Evolutionary conservation across 2,888 invertebrate species (phyloP).

Genomic region (Polymixis lichenea): DNA sequence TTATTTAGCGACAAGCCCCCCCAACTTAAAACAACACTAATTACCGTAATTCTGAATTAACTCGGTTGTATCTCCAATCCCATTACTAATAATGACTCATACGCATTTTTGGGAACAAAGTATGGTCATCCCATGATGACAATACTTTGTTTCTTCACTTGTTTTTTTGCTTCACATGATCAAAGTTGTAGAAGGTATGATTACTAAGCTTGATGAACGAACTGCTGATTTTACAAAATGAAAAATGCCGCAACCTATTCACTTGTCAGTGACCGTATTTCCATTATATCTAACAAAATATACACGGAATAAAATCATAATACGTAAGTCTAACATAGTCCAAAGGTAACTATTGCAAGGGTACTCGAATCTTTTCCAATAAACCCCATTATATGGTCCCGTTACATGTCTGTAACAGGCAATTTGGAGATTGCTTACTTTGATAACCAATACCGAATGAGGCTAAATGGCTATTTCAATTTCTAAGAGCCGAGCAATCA

Average conservation of each 20-base stretch:
- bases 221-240: not conserved
- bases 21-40: no score
- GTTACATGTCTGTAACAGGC: conserved; percentile 52
- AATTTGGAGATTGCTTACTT: conserved; percentile 59
- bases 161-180: no score
- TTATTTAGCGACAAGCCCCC: no score
- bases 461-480: conserved; percentile 50
- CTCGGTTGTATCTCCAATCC: not conserved
- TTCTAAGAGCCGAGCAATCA: conserved; percentile 37
- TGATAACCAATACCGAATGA: conserved; percentile 52
- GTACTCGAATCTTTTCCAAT: conserved; percentile 30
- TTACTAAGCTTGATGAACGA: not conserved
- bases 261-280: not conserved
- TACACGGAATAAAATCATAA: conserved; percentile 1
- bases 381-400: conserved; percentile 11
- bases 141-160: no score
- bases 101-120: not conserved
- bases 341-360: conserved; percentile 28
- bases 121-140: no score
- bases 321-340: not conserved
- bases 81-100: not conserved
- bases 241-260: not conserved
- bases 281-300: not conserved
- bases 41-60: not conserved
- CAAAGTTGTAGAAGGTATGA: no score